Percentiles rank a stretch among this genome's conserved stretches.
phyloP scores from a whole-genome alignment of 2,113 vertebrate species.

The Myrmecophaga tridactyla region DNA sequence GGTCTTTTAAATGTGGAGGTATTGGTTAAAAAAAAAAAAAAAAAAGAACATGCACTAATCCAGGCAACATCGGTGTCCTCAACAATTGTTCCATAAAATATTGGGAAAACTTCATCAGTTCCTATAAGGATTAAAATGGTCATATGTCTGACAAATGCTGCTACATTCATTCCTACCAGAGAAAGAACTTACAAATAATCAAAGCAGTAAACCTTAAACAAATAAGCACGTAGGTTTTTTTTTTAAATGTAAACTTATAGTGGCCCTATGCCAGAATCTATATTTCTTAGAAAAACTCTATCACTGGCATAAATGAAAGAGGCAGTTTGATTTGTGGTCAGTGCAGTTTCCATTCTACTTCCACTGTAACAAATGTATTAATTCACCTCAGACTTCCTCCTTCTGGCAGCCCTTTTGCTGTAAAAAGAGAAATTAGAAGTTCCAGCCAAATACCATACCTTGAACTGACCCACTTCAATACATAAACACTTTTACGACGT shows the following conservation, averaged over 20 bases:
- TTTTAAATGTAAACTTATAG: slow-evolving; percentile 85
- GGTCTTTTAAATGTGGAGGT: slow-evolving; percentile 74
- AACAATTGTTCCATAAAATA: background rate
- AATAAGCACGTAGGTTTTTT: slow-evolving; percentile 84
- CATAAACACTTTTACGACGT: slow-evolving; percentile 92
- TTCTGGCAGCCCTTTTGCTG: slow-evolving; percentile 87
- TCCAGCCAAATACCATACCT: slow-evolving; percentile 91
- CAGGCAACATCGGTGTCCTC: background rate
- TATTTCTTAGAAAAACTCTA: slow-evolving; percentile 89
- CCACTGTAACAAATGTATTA: slow-evolving; percentile 92
- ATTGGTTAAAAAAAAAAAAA: slow-evolving; percentile 39
- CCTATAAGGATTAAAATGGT: background rate
- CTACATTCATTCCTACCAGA: slow-evolving; percentile 55
- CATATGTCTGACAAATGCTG: slow-evolving; percentile 74
- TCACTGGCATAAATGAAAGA: slow-evolving; percentile 89
- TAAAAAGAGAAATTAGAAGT: slow-evolving; percentile 90
- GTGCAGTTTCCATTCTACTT: slow-evolving; percentile 90
- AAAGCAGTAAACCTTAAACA: slow-evolving; percentile 83
- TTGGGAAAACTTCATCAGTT: slow-evolving; percentile 46
- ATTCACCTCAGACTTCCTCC: slow-evolving; percentile 91
- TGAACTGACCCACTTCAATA: slow-evolving; percentile 92
- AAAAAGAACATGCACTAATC: background rate
- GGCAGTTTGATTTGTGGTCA: slow-evolving; percentile 90
- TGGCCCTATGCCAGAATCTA: slow-evolving; percentile 85
- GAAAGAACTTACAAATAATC: slow-evolving; percentile 81